phyloP scores from a whole-genome alignment of 2,888 invertebrate genomes.

The Harpalus rubripes region DNA sequence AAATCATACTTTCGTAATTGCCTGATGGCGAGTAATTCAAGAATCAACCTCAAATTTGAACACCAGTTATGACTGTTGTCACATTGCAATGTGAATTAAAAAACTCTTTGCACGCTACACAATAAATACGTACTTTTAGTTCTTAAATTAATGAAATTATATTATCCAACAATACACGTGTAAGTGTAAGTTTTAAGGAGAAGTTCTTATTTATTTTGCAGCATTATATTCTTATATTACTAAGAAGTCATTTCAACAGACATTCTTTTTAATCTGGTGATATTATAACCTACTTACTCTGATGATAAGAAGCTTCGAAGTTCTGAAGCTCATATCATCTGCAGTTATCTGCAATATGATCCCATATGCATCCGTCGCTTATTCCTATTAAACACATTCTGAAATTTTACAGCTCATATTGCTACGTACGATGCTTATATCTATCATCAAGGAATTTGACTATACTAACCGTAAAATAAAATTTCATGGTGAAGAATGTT shows the following conservation, averaged over 20 bases:
- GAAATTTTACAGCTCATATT: constrained; percentile 38
- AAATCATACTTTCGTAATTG: no score
- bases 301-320: constrained; percentile 17
- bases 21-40: no score
- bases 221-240: not conserved
- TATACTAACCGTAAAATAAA: constrained; percentile 27
- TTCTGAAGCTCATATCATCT: constrained; percentile 31
- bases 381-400: constrained; percentile 37
- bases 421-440: constrained; percentile 29
- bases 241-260: constrained; percentile 7
- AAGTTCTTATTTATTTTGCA: not conserved
- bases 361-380: constrained; percentile 23
- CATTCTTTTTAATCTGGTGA: constrained; percentile 36
- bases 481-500: constrained; percentile 2
- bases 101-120: no score
- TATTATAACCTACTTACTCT: constrained; percentile 18
- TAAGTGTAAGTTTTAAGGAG: no score
- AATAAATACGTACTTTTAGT: no score
- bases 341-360: constrained; percentile 34
- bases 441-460: constrained; percentile 42
- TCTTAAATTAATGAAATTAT: not conserved
- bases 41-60: no score
- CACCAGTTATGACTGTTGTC: no score
- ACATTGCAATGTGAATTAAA: no score
- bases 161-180: not conserved